phyloP scores from a whole-genome alignment of 2,113 vertebrate species.

The Calyptomena viridis region DNA sequence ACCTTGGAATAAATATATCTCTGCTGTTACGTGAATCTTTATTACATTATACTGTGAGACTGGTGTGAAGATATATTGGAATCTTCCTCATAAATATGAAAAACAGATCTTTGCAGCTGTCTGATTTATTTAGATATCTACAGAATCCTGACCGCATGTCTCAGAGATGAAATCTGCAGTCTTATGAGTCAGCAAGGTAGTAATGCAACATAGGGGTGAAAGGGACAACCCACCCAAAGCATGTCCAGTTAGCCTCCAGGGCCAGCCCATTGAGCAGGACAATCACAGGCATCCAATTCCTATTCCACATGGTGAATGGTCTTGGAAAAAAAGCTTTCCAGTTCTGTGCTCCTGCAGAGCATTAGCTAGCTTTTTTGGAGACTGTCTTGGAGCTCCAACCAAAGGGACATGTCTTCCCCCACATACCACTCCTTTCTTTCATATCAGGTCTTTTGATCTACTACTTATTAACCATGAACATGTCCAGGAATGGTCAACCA shows the following conservation, averaged over 20 bases:
- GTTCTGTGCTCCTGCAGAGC: rapidly evolving
- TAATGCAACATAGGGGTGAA: rapidly evolving
- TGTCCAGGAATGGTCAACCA: background rate
- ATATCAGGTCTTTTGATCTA: background rate
- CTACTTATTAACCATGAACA: background rate
- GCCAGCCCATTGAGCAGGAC: too few species aligned
- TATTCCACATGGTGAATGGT: background rate
- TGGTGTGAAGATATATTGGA: background rate
- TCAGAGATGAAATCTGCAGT: background rate
- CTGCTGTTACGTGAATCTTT: background rate
- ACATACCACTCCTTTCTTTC: background rate
- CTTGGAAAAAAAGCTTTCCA: background rate
- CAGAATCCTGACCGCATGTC: background rate
- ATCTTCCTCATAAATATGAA: background rate
- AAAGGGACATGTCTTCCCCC: rapidly evolving
- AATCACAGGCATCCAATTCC: background rate
- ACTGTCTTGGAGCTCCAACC: background rate
- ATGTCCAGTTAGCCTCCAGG: background rate
- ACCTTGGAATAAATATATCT: background rate
- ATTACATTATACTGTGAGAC: background rate
- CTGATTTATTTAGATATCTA: background rate
- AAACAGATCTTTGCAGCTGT: background rate
- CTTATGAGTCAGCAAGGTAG: background rate
- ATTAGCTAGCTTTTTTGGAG: background rate
- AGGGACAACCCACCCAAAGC: background rate